These are phyloP conservation scores for Gasterosteus nipponicus DNA, from an alignment of 2,113 vertebrate species.

Conservation along the genomic window DNA sequence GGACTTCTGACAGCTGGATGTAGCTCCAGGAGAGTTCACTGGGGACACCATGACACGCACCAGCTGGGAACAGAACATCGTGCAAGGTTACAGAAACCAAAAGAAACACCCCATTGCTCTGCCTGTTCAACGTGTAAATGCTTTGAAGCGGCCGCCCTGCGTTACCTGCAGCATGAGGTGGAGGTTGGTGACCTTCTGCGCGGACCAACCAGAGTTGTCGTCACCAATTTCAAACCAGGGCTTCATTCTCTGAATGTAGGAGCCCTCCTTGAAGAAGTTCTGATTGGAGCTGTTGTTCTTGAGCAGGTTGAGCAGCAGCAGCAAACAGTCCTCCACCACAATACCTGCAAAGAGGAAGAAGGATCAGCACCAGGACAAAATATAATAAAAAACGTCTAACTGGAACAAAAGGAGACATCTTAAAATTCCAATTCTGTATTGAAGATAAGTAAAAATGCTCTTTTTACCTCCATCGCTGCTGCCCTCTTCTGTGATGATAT, in stretches of 20 bases:
- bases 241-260: constrained; percentile 98
- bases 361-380: background rate
- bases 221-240: constrained; percentile 98
- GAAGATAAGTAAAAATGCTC: background rate
- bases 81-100: background rate
- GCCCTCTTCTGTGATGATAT: constrained; percentile 96
- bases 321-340: constrained; percentile 97
- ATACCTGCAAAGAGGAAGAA: constrained; percentile 83
- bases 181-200: constrained; percentile 98
- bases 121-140: background rate
- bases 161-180: constrained; percentile 97
- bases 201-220: constrained; percentile 97
- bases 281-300: constrained; percentile 99
- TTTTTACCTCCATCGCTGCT: constrained; percentile 94
- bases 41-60: constrained; percentile 96
- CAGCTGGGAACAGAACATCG: constrained; percentile 77
- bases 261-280: constrained; percentile 99
- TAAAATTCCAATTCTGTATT: background rate
- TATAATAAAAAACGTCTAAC: background rate
- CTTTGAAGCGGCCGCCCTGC: background rate
- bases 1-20: constrained; percentile 94
- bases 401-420: background rate
- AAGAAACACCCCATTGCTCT: too few relatives aligned
- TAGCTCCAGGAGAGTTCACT: constrained; percentile 93
- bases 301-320: constrained; percentile 91